Base-by-base conservation (phyloP, 2,888 invertebrate species). In the Diaprepes abbreviatus region DNA sequence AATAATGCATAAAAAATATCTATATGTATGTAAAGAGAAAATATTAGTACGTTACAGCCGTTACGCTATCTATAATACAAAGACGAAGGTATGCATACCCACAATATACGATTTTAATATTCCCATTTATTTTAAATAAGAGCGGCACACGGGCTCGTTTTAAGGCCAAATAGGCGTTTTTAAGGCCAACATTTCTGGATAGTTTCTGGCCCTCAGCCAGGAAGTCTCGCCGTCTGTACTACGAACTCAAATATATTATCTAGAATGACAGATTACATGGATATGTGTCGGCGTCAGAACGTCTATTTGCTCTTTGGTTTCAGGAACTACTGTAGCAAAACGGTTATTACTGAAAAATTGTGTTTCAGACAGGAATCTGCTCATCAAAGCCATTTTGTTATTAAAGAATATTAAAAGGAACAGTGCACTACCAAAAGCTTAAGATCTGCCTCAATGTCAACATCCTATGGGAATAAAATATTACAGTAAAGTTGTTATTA, bases 161-260 rank as follows among this genome's bases (percentile, higher is more conserved):
- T 54, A 54, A 54, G 54, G 54, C 54, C 54, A 54, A 54, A 54
- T 35, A 55, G 36, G 21, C 36, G 21, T 24, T 36, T 16, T 24
- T 55, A 21, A 55, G 55, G 55, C 55, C 36, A 55, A 24, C n/a
- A 35, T 36, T 6, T 38, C 55, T 24, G n/a, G 55, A 55, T 38
- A 17, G 38, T 1, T 14, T 24, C 24, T 55, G 55, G 55, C 55
- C 14, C 1, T 14, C 3, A 19, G 55, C 55, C 55, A 55, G 24
- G 9, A 55, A 36, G 55, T 55, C 38, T 55, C 55, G 38, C 55
- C 55, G 55, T 55, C 38, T 55, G 55, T 38, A 7, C 12, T 48
- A 14, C 6, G 21, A 19, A 17, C 28, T 4, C 48, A 48, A 28
- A 28, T 24, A 14, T 48, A 19, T 12, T 36, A 36, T 48, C 19